phyloP scores from a whole-genome alignment of 1,140 invertebrate genomes.

The Colletes latitarsis region DNA sequence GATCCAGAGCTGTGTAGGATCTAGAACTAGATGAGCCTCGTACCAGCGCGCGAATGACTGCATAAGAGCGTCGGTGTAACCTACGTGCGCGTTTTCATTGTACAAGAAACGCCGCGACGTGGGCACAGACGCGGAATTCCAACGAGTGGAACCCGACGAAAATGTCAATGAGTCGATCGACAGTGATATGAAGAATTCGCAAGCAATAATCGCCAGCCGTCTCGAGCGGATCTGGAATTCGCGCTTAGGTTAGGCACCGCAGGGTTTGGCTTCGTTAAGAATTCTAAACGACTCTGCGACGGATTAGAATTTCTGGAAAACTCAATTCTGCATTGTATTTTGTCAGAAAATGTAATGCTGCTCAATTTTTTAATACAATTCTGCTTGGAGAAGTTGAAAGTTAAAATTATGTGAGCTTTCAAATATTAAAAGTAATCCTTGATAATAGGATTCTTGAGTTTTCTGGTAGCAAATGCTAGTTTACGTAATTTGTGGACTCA shows the following conservation, averaged over 20 bases:
- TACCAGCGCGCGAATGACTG: constrained; percentile 19
- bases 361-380: no score
- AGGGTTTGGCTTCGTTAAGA: not conserved
- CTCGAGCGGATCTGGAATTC: constrained; percentile 35
- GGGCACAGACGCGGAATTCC: constrained; percentile 65
- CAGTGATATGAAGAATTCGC: constrained; percentile 62
- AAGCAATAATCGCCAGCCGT: constrained; percentile 58
- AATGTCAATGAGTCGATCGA: constrained; percentile 67
- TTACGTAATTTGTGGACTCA: no score
- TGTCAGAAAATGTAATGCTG: no score
- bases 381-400: no score
- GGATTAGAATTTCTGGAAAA: not conserved
- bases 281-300: not conserved
- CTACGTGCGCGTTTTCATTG: constrained; percentile 58
- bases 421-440: no score
- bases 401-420: no score
- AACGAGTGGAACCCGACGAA: constrained; percentile 66
- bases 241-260: not conserved
- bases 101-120: constrained; percentile 56
- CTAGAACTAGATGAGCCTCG: constrained; percentile 19
- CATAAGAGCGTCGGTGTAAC: constrained; percentile 35
- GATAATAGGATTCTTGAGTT: no score
- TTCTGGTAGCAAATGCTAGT: no score
- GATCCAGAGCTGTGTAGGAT: not conserved
- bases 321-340: no score